These are phyloP conservation scores for Lepidurus apus DNA, from an alignment of 1,140 invertebrate genomes.

Conservation along the genomic window DNA sequence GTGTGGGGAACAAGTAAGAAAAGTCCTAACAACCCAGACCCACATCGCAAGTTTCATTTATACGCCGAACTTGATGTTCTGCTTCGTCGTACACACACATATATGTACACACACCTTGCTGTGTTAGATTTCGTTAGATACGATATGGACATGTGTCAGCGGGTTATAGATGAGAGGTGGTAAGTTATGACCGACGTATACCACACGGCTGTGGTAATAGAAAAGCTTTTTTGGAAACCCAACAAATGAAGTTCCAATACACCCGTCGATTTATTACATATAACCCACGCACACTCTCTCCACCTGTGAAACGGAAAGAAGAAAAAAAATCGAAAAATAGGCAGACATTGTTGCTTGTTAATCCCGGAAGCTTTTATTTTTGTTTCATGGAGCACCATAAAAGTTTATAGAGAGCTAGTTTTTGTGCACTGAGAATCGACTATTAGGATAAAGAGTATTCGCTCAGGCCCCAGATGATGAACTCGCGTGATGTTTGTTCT, in stretches of 20 bases:
- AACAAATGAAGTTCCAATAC: neutral
- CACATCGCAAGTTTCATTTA: neutral
- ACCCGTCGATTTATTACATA: neutral
- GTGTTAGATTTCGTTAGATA: neutral
- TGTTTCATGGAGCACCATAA: neutral
- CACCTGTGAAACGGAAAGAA: neutral
- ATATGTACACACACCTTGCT: neutral
- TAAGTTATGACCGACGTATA: neutral
- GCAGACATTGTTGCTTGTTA: neutral
- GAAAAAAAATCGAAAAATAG: neutral
- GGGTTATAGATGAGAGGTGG: neutral
- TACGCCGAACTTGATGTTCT: neutral
- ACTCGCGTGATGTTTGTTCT: neutral
- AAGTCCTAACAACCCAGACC: neutral
- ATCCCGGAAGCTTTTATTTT: neutral
- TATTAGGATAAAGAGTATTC: neutral
- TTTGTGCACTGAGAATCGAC: neutral
- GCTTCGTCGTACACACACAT: neutral
- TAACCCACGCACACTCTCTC: neutral
- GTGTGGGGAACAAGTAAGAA: neutral
- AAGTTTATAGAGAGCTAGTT: neutral
- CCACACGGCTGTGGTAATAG: neutral
- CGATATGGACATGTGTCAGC: conserved; percentile 18
- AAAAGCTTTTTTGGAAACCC: neutral
- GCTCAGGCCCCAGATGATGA: conserved; percentile 11